Evolutionary conservation across 2,888 invertebrate genomes (phyloP).

Genomic region (Choristoneura rosaceana): DNA sequence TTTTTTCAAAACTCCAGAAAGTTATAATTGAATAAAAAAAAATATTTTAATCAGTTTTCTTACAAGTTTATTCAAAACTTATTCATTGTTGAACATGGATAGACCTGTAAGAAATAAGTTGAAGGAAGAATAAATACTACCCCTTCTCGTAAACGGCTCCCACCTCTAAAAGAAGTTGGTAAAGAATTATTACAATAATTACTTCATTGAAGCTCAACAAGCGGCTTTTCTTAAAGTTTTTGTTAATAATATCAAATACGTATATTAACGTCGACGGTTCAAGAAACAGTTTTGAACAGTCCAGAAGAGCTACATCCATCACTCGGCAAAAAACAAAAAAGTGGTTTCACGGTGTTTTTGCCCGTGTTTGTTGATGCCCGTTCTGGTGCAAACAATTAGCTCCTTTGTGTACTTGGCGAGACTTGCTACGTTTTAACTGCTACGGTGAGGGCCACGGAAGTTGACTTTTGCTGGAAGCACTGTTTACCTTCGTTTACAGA

Average conservation of each 20-base stretch:
- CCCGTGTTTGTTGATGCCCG: constrained; percentile 65
- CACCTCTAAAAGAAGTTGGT: too few relatives aligned
- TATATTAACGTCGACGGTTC: not conserved
- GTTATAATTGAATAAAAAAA: too few relatives aligned
- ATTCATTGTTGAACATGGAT: too few relatives aligned
- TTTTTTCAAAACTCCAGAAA: too few relatives aligned
- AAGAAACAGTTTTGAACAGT: constrained; percentile 14
- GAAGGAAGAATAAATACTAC: too few relatives aligned
- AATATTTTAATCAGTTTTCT: too few relatives aligned
- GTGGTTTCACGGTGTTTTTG: constrained; percentile 52
- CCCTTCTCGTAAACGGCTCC: too few relatives aligned
- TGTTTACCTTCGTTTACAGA: constrained; percentile 25
- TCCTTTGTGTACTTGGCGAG: constrained; percentile 67
- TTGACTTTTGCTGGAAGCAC: constrained; percentile 20
- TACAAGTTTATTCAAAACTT: too few relatives aligned
- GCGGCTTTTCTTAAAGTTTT: not conserved
- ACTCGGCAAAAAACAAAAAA: constrained; percentile 61
- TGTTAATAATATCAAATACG: not conserved
- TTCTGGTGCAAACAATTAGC: constrained; percentile 71
- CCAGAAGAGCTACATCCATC: constrained; percentile 33
- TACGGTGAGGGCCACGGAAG: constrained; percentile 51
- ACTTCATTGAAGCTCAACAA: too few relatives aligned
- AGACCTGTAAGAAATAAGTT: too few relatives aligned
- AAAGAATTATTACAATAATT: too few relatives aligned
- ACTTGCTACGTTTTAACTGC: constrained; percentile 61